Conservation (phyloP, 2,797 vertebrate species). For the Sebastes oblongus region DNA sequence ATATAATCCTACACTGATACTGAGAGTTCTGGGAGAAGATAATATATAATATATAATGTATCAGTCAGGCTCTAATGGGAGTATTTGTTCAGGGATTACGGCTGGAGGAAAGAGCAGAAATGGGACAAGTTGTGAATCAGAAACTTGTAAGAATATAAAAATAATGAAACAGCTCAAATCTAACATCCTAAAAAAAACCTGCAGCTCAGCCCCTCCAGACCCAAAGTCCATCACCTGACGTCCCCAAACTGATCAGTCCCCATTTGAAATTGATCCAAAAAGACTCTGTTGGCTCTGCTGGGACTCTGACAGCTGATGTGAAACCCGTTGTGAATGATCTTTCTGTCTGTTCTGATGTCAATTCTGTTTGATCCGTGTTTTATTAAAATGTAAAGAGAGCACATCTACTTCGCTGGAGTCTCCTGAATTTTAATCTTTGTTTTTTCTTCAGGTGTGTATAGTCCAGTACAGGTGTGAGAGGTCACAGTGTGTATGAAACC, state of each 20-base stretch:
- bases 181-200: neutral
- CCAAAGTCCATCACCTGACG: neutral
- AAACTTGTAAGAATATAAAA: neutral
- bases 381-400: neutral
- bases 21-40: neutral
- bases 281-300: neutral
- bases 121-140: neutral
- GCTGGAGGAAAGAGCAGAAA: neutral
- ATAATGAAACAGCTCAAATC: neutral
- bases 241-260: neutral
- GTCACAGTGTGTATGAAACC: neutral
- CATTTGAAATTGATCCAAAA: neutral
- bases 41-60: neutral
- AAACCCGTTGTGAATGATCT: neutral
- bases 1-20: neutral
- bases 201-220: neutral
- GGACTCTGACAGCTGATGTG: neutral
- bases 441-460: neutral
- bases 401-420: neutral
- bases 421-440: neutral
- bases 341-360: neutral
- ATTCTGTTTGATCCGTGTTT: neutral
- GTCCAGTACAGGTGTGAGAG: neutral
- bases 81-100: neutral
- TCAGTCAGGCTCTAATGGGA: neutral